Evolutionary conservation across 53 echinoderm and acorn worm species (phyloP).

Genomic region (Arbacia lixula): DNA sequence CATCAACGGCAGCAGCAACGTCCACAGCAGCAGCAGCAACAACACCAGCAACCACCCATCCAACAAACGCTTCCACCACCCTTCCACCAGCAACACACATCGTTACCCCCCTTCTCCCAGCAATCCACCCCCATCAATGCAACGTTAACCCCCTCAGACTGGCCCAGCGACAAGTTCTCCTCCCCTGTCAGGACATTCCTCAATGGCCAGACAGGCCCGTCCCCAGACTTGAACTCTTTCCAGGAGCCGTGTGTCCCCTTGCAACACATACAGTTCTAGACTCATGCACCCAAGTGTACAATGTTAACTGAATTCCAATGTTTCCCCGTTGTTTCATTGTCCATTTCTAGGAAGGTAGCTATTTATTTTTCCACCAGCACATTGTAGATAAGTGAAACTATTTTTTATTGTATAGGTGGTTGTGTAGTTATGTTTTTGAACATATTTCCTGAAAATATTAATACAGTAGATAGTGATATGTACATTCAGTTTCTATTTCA

Average conservation of each 20-base stretch:
- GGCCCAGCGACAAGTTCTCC: conserved; percentile 7
- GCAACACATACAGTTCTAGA: conserved; percentile 37
- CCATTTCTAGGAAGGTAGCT: too few relatives aligned
- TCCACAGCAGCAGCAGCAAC: conserved; percentile 14
- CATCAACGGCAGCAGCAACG: conserved; percentile 23
- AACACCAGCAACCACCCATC: conserved; percentile 21
- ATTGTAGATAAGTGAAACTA: too few relatives aligned
- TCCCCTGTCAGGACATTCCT: background rate
- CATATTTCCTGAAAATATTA: too few relatives aligned
- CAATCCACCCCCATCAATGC: conserved; percentile 11
- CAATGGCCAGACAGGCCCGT: conserved; percentile 7
- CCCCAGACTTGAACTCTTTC: conserved; percentile 24
- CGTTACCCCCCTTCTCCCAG: background rate
- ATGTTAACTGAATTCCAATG: too few relatives aligned
- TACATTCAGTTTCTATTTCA: too few relatives aligned
- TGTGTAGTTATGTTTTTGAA: too few relatives aligned
- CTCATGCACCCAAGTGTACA: background rate
- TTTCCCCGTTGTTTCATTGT: too few relatives aligned
- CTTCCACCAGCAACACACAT: background rate
- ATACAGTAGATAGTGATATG: too few relatives aligned
- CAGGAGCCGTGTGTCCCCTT: conserved; percentile 27
- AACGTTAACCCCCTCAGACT: conserved; percentile 26
- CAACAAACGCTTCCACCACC: conserved; percentile 37
- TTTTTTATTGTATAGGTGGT: too few relatives aligned
- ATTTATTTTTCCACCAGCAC: too few relatives aligned